phyloP scores from a whole-genome alignment of 1,140 invertebrate species.

The Hycleus cichorii region DNA sequence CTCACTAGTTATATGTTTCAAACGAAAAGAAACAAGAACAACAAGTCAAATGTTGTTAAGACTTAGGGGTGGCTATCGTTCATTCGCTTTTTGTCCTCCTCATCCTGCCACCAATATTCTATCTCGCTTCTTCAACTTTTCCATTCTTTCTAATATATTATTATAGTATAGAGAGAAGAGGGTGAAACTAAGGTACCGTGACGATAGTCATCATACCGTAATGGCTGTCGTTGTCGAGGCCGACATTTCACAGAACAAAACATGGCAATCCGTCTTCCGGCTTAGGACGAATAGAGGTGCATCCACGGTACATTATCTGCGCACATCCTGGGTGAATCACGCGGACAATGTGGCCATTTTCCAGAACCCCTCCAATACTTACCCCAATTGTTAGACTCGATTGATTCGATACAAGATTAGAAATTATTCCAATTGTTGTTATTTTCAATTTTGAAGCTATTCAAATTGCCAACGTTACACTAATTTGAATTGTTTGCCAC shows the following conservation, averaged over 20 bases:
- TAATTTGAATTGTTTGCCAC: conserved; percentile 5
- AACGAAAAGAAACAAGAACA: background rate
- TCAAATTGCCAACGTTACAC: background rate
- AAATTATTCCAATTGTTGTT: too few relatives aligned
- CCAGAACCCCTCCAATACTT: too few relatives aligned
- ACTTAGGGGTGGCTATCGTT: too few relatives aligned
- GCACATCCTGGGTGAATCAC: conserved; percentile 27
- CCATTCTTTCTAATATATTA: too few relatives aligned
- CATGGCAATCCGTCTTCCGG: conserved; percentile 18
- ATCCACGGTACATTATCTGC: conserved; percentile 29
- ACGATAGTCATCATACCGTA: conserved; percentile 13
- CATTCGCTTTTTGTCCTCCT: too few relatives aligned
- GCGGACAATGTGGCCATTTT: conserved; percentile 29
- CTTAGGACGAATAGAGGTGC: conserved; percentile 21
- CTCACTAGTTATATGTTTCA: background rate
- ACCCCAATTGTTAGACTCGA: too few relatives aligned
- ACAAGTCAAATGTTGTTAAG: too few relatives aligned
- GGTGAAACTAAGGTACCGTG: conserved; percentile 6
- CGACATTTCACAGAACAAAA: conserved; percentile 9
- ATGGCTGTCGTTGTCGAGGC: conserved; percentile 5
- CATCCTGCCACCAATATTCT: too few relatives aligned
- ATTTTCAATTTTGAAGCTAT: too few relatives aligned
- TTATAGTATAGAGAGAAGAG: too few relatives aligned
- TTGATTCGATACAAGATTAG: too few relatives aligned
- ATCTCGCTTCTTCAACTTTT: too few relatives aligned